A percentile compares a stretch with the other conserved stretches of the same genome.
Conservation (phyloP, 2,888 invertebrate species). For the Noctua fimbriata region DNA sequence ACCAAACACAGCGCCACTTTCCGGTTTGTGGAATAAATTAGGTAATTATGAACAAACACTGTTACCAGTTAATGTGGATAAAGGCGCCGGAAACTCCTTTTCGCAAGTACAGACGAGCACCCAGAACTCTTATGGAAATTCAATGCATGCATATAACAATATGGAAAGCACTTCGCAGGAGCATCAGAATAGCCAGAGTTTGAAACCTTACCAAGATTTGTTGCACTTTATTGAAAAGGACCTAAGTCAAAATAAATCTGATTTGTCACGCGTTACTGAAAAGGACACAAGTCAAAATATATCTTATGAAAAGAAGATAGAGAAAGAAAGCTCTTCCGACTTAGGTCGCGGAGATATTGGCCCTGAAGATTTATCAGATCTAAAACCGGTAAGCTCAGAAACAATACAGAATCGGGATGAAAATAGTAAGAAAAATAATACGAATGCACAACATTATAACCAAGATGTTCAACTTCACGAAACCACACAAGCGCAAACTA, state of each 20-base stretch:
- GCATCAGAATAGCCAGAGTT: slow-evolving; percentile 3
- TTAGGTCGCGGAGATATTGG: slow-evolving; percentile 73
- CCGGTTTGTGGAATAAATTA: slow-evolving; percentile 71
- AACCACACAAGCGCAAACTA: slow-evolving; percentile 8
- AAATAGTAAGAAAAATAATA: slow-evolving; percentile 21
- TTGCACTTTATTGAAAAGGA: slow-evolving; percentile 12
- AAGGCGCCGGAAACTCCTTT: slow-evolving; percentile 21
- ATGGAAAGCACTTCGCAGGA: slow-evolving; percentile 30
- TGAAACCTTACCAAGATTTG: slow-evolving; percentile 26
- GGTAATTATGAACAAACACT: slow-evolving; percentile 64
- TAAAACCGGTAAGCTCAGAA: slow-evolving; percentile 23
- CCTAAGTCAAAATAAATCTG: slow-evolving; percentile 17
- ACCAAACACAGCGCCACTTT: slow-evolving; percentile 55
- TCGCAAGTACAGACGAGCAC: slow-evolving; percentile 25
- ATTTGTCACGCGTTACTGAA: slow-evolving; percentile 1
- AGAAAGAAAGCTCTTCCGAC: slow-evolving; percentile 56
- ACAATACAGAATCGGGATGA: slow-evolving; percentile 52
- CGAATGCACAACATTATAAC: slow-evolving; percentile 17
- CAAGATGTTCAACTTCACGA: slow-evolving; percentile 1
- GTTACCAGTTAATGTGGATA: slow-evolving; percentile 24
- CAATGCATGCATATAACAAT: slow-evolving; percentile 17
- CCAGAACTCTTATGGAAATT: slow-evolving; percentile 33
- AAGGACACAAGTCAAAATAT: slow-evolving; percentile 22
- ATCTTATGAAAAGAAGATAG: slow-evolving; percentile 21
- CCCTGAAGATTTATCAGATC: slow-evolving; percentile 62